A percentile compares a stretch with the other conserved stretches of the same genome.
Conservation (phyloP, 2,888 invertebrate species). For the Parapristionchus giblindavisi region DNA sequence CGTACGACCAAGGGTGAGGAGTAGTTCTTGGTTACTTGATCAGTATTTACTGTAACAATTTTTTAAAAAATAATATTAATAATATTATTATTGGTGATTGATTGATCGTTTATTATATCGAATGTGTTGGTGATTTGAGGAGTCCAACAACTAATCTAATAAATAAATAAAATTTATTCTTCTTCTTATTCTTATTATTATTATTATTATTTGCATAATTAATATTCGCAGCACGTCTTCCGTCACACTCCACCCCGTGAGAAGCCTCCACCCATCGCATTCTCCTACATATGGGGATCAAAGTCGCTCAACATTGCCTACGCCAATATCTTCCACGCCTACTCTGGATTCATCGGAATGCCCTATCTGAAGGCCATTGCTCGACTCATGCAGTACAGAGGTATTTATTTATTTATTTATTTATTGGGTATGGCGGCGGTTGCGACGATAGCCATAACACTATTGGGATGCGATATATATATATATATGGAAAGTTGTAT, state of each 20-base stretch:
- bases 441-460: too few relatives aligned
- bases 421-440: too few relatives aligned
- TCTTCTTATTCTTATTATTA: background rate
- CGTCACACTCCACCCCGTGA: constrained; percentile 78
- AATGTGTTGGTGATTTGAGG: too few relatives aligned
- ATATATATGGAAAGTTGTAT: too few relatives aligned
- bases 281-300: constrained; percentile 93
- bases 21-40: too few relatives aligned
- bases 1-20: constrained; percentile 53
- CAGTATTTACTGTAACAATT: background rate
- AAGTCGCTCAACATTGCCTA: constrained; percentile 90
- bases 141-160: too few relatives aligned
- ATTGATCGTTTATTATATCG: too few relatives aligned
- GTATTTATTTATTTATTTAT: constrained; percentile 29
- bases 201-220: too few relatives aligned
- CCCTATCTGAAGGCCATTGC: constrained; percentile 89
- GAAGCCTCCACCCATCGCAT: constrained; percentile 85
- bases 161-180: too few relatives aligned
- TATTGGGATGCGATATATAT: too few relatives aligned
- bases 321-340: constrained; percentile 90
- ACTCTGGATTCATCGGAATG: constrained; percentile 89
- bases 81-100: too few relatives aligned
- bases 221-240: constrained; percentile 47
- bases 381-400: constrained; percentile 91
- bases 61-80: too few relatives aligned